A percentile compares a stretch with the other conserved stretches of the same genome.
These are phyloP conservation scores for Saturnia japonica DNA, from an alignment of 2,888 invertebrate genomes.

Conservation along the genomic window DNA sequence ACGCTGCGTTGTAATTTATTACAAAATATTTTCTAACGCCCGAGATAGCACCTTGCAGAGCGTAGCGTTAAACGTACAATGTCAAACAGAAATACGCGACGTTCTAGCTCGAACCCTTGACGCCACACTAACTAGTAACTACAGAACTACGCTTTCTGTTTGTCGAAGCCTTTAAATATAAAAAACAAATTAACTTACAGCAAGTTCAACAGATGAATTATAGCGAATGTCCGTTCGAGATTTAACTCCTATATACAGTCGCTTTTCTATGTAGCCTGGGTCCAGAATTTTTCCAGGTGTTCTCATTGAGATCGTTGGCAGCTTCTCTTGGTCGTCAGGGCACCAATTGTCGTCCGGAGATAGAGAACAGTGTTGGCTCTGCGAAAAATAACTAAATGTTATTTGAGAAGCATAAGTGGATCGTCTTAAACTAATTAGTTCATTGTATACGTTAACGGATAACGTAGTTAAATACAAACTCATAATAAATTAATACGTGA, in stretches of 20 bases:
- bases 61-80: too few species aligned
- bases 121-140: too few species aligned
- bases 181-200: slow-evolving; percentile 6
- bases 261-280: background rate
- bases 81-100: too few species aligned
- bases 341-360: slow-evolving; percentile 44
- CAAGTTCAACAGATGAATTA: slow-evolving; percentile 7
- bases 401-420: background rate
- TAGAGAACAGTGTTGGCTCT: slow-evolving; percentile 43
- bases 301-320: slow-evolving; percentile 13
- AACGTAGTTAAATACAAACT: background rate
- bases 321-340: slow-evolving; percentile 34
- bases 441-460: too few species aligned
- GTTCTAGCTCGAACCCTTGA: too few species aligned
- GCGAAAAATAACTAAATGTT: slow-evolving; percentile 30
- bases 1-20: too few species aligned
- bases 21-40: too few species aligned
- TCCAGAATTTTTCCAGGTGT: background rate
- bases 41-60: too few species aligned
- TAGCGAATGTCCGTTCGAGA: slow-evolving; percentile 12
- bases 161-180: background rate
- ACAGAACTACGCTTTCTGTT: too few species aligned
- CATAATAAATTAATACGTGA: too few species aligned
- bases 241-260: slow-evolving; percentile 9
- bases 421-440: background rate